Conservation (phyloP, 2,888 invertebrate species). For the Mycalesis mineus region DNA sequence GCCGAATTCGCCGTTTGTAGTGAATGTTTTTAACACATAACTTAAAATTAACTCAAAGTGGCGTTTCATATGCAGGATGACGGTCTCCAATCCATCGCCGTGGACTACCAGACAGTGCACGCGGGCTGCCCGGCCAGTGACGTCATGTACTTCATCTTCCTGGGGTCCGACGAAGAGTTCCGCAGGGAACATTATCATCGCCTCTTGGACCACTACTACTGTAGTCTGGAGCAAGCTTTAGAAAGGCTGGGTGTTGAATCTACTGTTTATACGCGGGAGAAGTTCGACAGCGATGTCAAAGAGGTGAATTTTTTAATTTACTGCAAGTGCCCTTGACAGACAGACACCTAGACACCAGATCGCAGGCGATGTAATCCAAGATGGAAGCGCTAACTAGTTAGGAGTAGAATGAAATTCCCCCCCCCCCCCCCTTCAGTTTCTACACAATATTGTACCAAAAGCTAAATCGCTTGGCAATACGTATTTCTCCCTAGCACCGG, state of each 20-base stretch:
- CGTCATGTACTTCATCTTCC: conserved; percentile 54
- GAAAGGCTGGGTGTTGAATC: conserved; percentile 39
- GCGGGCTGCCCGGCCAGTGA: conserved; percentile 47
- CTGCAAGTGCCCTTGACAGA: no score
- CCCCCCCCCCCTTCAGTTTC: no score
- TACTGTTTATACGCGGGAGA: conserved; percentile 43
- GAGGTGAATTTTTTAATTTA: neutral
- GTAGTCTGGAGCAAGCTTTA: conserved; percentile 39
- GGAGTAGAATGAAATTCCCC: no score
- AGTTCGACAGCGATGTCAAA: conserved; percentile 42
- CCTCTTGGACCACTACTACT: conserved; percentile 39
- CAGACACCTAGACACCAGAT: no score
- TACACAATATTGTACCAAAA: no score
- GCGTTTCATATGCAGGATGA: conserved; percentile 41
- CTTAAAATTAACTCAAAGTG: no score
- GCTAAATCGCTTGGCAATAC: no score
- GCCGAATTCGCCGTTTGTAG: no score
- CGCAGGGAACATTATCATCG: conserved; percentile 36
- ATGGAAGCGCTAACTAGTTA: no score
- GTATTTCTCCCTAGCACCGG: no score
- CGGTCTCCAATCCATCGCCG: conserved; percentile 37
- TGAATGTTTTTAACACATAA: no score
- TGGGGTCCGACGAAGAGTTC: conserved; percentile 52
- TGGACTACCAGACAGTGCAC: conserved; percentile 57
- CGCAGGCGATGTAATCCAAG: no score